Base-by-base conservation (phyloP, 2,797 vertebrate species). In the Rhinatrema bivittatum region DNA sequence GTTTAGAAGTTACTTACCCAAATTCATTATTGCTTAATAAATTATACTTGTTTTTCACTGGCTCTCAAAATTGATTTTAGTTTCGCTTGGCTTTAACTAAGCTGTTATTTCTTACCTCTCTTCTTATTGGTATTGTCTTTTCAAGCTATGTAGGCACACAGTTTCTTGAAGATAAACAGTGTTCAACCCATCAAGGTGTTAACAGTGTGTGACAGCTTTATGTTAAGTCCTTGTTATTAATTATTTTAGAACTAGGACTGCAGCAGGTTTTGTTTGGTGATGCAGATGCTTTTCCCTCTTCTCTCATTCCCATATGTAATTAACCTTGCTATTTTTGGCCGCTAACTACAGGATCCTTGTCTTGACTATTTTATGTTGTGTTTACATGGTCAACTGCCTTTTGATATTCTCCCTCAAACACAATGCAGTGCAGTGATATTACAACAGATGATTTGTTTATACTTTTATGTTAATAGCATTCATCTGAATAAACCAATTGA, bases 291-390 rank as follows among this genome's bases (percentile, higher is more conserved):
- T 59, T 59, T 18, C 32, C n/a, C 18, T 12, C 10, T 29, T 45
- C 47, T 48, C 22, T 35, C 5, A 0, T 5, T 44, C 21, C 36
- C 20, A 50, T 37, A 47, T 42, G 39, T 53, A 70, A 70, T 68
- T 62, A 75, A 59, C 36, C 50, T 55, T 39, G 25, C 31, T 73
- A 70, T 62, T 73, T 62, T 67, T 58, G 70, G 47, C 28, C 30
- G 40, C 41, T 47, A 54, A 57, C 42, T 30, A 49, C 17, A 42
- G n/a, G n/a, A 3, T 35, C 61, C 47, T 46, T 1, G 20, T 12
- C 33, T 62, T 50, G 3, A n/a, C 12, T 41, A 25, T 49, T 56
- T 56, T 47, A 43, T 54, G 62, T 41, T 49, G 32, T 39, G 39
- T 62, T 50, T 59, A 41, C 9, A 9, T 50, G 48, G 36, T 15